Conservation (phyloP, 1,140 invertebrate genomes). For the Ooceraea biroi region DNA sequence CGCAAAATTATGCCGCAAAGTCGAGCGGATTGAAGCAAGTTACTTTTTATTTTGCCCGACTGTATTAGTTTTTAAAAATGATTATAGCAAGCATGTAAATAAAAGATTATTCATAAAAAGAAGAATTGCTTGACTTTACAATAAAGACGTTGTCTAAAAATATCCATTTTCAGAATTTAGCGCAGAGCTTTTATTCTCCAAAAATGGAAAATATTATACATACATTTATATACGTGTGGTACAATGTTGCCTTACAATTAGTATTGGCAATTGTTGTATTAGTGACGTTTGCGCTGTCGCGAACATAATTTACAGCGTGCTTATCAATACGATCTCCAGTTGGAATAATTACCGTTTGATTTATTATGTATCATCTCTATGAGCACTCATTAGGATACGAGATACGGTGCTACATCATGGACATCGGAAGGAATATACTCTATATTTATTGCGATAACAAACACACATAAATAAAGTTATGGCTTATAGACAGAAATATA, state of each 20-base stretch:
- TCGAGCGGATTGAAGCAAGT: background rate
- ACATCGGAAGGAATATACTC: background rate
- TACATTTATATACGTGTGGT: background rate
- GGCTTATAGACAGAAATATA: background rate
- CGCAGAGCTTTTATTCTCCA: background rate
- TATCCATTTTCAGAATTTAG: no score
- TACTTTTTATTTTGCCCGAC: background rate
- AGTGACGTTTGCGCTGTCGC: background rate
- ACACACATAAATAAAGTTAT: background rate
- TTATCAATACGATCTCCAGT: constrained; percentile 3
- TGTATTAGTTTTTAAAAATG: background rate
- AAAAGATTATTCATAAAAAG: background rate
- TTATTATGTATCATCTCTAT: background rate
- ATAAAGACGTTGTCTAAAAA: no score
- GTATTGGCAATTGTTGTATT: background rate
- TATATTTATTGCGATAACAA: constrained; percentile 7
- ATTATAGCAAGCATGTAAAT: background rate
- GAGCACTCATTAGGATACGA: no score
- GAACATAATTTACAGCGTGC: constrained; percentile 3
- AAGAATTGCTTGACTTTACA: background rate
- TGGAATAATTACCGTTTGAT: constrained; percentile 9
- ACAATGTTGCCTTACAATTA: no score
- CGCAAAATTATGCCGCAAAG: background rate
- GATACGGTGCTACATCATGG: background rate
- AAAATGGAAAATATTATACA: background rate